Conservation (phyloP, 2,888 invertebrate species). For the Leptinotarsa tumamoca region DNA sequence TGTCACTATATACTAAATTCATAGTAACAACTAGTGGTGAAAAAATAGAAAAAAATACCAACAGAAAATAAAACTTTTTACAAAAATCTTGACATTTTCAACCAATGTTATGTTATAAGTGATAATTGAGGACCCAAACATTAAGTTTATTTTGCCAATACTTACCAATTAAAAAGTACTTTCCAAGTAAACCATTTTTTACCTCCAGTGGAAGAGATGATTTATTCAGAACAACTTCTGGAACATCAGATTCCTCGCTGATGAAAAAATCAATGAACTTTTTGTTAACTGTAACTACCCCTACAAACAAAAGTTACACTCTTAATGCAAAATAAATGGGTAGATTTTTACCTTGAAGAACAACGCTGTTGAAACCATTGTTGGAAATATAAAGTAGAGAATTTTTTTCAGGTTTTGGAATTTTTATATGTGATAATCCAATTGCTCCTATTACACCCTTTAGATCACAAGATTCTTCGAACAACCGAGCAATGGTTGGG, state of each 20-base stretch:
- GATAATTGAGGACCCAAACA: too few species aligned
- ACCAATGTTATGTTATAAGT: too few species aligned
- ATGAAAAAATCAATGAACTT: conserved; percentile 40
- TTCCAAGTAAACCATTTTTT: conserved; percentile 31
- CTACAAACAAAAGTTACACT: conserved; percentile 24
- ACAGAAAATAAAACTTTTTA: too few species aligned
- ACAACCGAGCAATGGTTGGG: conserved; percentile 34
- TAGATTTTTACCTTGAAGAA: conserved; percentile 36
- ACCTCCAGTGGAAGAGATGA: conserved; percentile 32
- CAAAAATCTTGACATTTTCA: too few species aligned
- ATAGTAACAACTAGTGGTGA: too few species aligned
- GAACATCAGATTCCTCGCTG: conserved; percentile 30
- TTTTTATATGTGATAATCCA: conserved; percentile 42
- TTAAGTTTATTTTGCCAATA: background rate
- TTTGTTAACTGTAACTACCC: conserved; percentile 36
- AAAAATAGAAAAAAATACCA: too few species aligned
- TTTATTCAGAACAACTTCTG: conserved; percentile 35
- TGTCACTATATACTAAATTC: too few species aligned
- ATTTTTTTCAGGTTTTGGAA: conserved; percentile 33
- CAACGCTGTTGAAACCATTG: conserved; percentile 34
- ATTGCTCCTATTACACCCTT: conserved; percentile 37
- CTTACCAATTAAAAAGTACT: conserved; percentile 42
- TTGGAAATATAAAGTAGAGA: conserved; percentile 16
- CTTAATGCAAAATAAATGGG: background rate
- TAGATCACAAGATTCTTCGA: conserved; percentile 30